Evolutionary conservation across 2,113 vertebrate species (phyloP).

Genomic region (Cyprinodon tularosa): DNA sequence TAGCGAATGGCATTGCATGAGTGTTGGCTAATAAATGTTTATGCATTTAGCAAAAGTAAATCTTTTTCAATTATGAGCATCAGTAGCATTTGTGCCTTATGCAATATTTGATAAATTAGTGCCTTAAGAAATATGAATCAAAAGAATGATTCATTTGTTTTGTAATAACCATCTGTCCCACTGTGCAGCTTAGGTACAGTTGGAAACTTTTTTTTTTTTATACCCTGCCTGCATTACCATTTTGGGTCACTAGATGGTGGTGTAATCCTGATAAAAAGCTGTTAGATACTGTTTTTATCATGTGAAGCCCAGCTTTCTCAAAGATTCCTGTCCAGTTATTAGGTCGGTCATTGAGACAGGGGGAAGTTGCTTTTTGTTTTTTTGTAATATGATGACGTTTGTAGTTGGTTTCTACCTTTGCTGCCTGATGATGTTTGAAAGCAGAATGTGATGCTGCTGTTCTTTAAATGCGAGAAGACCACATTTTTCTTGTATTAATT

Average conservation of each 20-base stretch:
- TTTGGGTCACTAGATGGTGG: conserved; percentile 56
- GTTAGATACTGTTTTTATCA: conserved; percentile 13
- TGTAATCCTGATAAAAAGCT: conserved; percentile 21
- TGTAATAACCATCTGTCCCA: background rate
- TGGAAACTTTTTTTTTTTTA: background rate
- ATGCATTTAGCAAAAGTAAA: no score
- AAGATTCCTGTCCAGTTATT: conserved; percentile 29
- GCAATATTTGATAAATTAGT: background rate
- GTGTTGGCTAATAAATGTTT: background rate
- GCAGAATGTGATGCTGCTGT: background rate
- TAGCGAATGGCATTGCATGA: background rate
- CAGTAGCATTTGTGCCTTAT: background rate
- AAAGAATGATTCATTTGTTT: background rate
- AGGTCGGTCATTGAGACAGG: conserved; percentile 13
- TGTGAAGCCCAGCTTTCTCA: conserved; percentile 41
- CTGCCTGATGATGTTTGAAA: background rate
- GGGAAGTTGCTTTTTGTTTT: conserved; percentile 1
- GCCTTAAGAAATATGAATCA: background rate
- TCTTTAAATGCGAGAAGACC: background rate
- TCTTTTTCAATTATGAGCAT: background rate
- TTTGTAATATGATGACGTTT: background rate
- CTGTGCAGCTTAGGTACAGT: background rate
- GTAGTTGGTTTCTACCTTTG: background rate
- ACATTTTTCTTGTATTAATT: background rate
- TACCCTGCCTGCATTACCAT: background rate